Evolutionary conservation across 2,113 vertebrate genomes (phyloP), one percentile per base, ranked within the genome.

Genomic region (Ochotona princeps): DNA sequence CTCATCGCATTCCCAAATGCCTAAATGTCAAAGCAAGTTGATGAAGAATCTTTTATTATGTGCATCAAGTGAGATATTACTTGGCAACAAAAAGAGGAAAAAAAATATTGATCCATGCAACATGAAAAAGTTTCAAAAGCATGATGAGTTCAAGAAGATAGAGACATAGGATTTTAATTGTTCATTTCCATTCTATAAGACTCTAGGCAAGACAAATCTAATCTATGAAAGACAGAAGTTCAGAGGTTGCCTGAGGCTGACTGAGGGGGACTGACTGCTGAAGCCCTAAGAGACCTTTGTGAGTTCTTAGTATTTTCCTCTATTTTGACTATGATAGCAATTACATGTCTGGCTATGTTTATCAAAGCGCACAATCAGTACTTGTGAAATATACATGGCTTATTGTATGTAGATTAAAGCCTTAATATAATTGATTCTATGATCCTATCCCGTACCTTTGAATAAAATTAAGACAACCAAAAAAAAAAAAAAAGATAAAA

Each of bases 341-440:
- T 18, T 32, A 65, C 23, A 70, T 83, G 65, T 72, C 18, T 3
- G 3, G 3, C 67, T 25, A 21, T 2, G 26, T 35, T 83, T 73
- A 72, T 32, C 54, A 67, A 61, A 72, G 8, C 7, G 61, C 18
- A 73, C 12, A 73, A 82, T 67, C 12, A 32, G 8, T 20, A 54
- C 8, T 54, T 38, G 30, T 20, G 60, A 83, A 78, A 61, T 54
- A 69, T 8, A 13, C 17, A 13, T 25, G 28, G 54, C 82, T 89
- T 28, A 60, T 67, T 91, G 1, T 49, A 70, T 49, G 7, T 70
- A 84, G 75, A 65, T 90, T 60, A 49, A 44, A 85, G 17, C 20
- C 38, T 88, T 49, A 84, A 51, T 72, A 72, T 60, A 82, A 78
- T n/a, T 49, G 79, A 87, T 80, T 91, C 38, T 44, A 44, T 44